phyloP scores from a whole-genome alignment of 2,888 invertebrate genomes.

The Ptychoptera albimana region DNA sequence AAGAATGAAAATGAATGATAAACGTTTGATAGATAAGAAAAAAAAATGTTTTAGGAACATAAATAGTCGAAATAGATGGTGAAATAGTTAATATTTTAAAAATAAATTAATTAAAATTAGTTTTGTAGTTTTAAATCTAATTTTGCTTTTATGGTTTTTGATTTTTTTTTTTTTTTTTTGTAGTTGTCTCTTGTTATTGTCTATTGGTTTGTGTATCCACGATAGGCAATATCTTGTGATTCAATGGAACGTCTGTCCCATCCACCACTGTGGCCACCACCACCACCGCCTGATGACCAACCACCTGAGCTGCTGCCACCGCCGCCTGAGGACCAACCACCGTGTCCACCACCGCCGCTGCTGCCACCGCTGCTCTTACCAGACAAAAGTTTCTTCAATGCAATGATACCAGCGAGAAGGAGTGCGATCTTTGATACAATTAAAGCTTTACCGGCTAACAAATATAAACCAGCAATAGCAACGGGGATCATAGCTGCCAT shows the following conservation, averaged over 20 bases:
- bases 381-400: conserved; percentile 62
- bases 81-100: not conserved
- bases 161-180: conserved; percentile 12
- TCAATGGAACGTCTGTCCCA: conserved; percentile 56
- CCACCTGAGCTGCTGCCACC: conserved; percentile 27
- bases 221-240: conserved; percentile 55
- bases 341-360: conserved; percentile 31
- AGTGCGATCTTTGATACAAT: conserved; percentile 66
- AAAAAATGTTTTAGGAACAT: too few species aligned
- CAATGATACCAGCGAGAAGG: conserved; percentile 64
- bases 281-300: conserved; percentile 30
- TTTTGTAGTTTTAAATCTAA: not conserved
- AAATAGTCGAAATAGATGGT: too few species aligned
- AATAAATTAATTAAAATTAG: conserved; percentile 3
- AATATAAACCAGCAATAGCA: conserved; percentile 63
- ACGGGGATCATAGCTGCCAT: conserved; percentile 67
- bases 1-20: too few species aligned
- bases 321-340: conserved; percentile 35
- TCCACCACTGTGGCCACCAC: conserved; percentile 41
- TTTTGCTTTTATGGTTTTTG: not conserved
- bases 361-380: conserved; percentile 45
- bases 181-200: too few species aligned
- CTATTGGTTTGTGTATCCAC: conserved; percentile 39
- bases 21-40: too few species aligned
- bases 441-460: conserved; percentile 72